phyloP scores from a whole-genome alignment of 2,888 invertebrate species.

The Dasysyrphus tricinctus region DNA sequence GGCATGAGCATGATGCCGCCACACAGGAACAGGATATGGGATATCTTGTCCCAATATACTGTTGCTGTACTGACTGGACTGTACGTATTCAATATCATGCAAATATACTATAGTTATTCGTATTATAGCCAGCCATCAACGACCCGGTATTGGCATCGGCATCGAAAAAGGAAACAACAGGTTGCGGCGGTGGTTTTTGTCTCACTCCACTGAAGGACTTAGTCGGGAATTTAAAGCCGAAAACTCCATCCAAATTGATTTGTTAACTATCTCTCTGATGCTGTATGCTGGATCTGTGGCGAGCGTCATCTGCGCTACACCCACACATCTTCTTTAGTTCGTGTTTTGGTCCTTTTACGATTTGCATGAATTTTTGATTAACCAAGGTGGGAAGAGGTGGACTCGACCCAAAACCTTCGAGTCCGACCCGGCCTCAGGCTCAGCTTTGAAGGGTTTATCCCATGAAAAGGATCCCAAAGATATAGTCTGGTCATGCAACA shows the following conservation, averaged over 20 bases:
- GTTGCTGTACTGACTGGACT: not conserved
- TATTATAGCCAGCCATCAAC: not conserved
- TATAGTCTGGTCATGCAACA: slow-evolving; percentile 45
- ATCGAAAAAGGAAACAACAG: slow-evolving; percentile 58
- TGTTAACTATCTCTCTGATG: slow-evolving; percentile 63
- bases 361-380: slow-evolving; percentile 74
- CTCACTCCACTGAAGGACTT: slow-evolving; percentile 14
- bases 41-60: not conserved
- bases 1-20: slow-evolving; percentile 51
- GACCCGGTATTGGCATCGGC: not conserved
- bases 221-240: slow-evolving; percentile 58
- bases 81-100: slow-evolving; percentile 19
- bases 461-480: slow-evolving; percentile 40
- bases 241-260: slow-evolving; percentile 71
- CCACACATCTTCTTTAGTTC: slow-evolving; percentile 43
- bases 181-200: slow-evolving; percentile 48
- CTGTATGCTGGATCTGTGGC: not conserved
- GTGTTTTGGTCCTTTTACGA: slow-evolving; percentile 69
- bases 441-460: slow-evolving; percentile 28
- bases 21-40: slow-evolving; percentile 1
- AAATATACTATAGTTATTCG: not conserved
- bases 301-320: slow-evolving; percentile 57
- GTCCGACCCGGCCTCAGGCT: not conserved
- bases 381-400: slow-evolving; percentile 6
- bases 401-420: not conserved